These are phyloP conservation scores for Danio choprae DNA, from an alignment of 2,797 vertebrate species.

Conservation along the genomic window DNA sequence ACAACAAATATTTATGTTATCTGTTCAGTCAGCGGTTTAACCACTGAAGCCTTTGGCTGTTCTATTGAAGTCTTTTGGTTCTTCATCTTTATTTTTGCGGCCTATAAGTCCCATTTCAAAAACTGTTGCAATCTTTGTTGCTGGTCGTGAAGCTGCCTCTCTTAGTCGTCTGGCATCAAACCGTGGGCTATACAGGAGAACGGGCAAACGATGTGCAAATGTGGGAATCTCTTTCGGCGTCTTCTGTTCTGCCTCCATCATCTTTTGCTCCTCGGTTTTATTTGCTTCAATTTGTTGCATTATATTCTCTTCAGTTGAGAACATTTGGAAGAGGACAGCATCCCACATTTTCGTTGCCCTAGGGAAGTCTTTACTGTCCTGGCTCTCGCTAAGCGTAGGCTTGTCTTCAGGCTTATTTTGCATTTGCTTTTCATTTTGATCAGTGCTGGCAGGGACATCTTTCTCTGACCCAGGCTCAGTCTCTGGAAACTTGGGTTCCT, in stretches of 20 bases:
- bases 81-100: slow-evolving; percentile 77
- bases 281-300: slow-evolving; percentile 79
- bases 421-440: slow-evolving; percentile 55
- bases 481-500: slow-evolving; percentile 77
- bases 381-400: slow-evolving; percentile 51
- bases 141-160: slow-evolving; percentile 84
- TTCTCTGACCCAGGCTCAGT: slow-evolving; percentile 52
- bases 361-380: slow-evolving; percentile 66
- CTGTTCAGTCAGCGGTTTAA: slow-evolving; percentile 64
- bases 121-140: slow-evolving; percentile 77
- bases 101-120: slow-evolving; percentile 83
- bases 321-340: slow-evolving; percentile 90
- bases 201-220: slow-evolving; percentile 80
- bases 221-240: slow-evolving; percentile 69
- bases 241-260: slow-evolving; percentile 35
- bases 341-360: slow-evolving; percentile 91
- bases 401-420: slow-evolving; percentile 44
- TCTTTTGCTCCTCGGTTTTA: slow-evolving; percentile 67
- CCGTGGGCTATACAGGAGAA: slow-evolving; percentile 88
- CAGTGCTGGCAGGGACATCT: slow-evolving; percentile 49
- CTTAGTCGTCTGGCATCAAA: slow-evolving; percentile 92
- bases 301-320: slow-evolving; percentile 79
- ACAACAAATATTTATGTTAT: slow-evolving; percentile 47
- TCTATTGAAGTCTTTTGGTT: slow-evolving; percentile 91
- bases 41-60: slow-evolving; percentile 84